phyloP scores from a whole-genome alignment of 2,797 vertebrate genomes.

The Caiman crocodilus region DNA sequence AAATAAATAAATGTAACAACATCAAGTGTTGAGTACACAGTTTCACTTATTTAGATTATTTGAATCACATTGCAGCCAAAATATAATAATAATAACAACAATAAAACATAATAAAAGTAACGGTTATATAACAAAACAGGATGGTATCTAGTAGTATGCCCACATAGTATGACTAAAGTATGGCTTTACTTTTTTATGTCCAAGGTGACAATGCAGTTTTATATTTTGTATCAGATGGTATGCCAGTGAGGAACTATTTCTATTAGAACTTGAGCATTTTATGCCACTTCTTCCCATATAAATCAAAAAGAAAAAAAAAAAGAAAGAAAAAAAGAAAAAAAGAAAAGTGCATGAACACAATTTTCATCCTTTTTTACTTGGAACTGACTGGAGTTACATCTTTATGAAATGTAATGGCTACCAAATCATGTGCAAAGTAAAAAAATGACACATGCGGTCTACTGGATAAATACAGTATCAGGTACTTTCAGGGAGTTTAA shows the following conservation, averaged over 20 bases:
- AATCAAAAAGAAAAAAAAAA: slow-evolving; percentile 25
- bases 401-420: slow-evolving; percentile 65
- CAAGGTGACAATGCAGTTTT: slow-evolving; percentile 48
- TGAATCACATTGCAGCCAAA: slow-evolving; percentile 74
- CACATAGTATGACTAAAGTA: slow-evolving; percentile 48
- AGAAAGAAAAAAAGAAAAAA: not conserved
- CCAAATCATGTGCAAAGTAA: slow-evolving; percentile 24
- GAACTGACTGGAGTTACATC: slow-evolving; percentile 38
- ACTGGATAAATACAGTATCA: slow-evolving; percentile 38
- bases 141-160: slow-evolving; percentile 63
- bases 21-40: slow-evolving; percentile 63
- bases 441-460: slow-evolving; percentile 10
- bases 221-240: slow-evolving; percentile 16
- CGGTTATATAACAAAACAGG: slow-evolving; percentile 58
- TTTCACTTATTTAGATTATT: slow-evolving; percentile 74
- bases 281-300: slow-evolving; percentile 50
- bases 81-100: slow-evolving; percentile 37
- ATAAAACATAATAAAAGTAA: slow-evolving; percentile 60
- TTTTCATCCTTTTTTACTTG: slow-evolving; percentile 58
- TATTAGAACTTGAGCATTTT: slow-evolving; percentile 41
- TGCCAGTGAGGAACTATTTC: slow-evolving; percentile 45
- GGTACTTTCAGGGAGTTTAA: slow-evolving; percentile 34
- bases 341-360: slow-evolving; percentile 49
- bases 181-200: slow-evolving; percentile 71
- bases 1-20: slow-evolving; percentile 69